Evolutionary conservation across 2,113 vertebrate genomes (phyloP), one percentile per base, ranked within the genome.

Genomic region (Anseranas semipalmata): DNA sequence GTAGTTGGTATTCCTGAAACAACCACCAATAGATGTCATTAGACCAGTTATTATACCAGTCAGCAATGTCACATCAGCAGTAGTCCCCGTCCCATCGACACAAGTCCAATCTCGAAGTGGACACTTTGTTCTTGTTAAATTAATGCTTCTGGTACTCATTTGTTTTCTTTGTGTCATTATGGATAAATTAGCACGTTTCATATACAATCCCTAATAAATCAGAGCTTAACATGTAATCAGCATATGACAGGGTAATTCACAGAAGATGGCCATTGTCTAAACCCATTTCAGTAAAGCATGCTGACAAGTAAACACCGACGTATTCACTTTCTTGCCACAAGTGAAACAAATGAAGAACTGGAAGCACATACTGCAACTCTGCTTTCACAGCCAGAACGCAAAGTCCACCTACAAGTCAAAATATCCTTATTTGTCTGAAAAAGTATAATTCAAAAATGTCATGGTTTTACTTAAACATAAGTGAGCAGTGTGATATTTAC

Each of bases 121-220:
- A 94, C 78, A 12, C 7, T 39, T 35, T 32, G 11, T 65, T 73
- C 48, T 35, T 67, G 58, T 52, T 67, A 70, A 55, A 65, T 86
- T 63, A 68, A 80, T 32, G 53, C 50, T 91, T 68, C 80, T 15
- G 17, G 32, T 59, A 75, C 37, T 20, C 65, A 84, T 93, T 84
- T 94, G 70, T 81, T 93, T 87, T 90, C 63, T 90, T 92, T 46
- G 30, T 87, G 70, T 72, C 70, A 50, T 92, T 93, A 95, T 73
- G 58, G 66, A 70, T 78, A 86, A 95, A 67, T 94, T 48, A 79
- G 67, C 68, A 56, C 8, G 8, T 82, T 85, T 89, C 68, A 30
- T n/a, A 46, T 52, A 79, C 55, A 53, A 86, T 87, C 70, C 13
- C 19, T 66, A 87, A 77, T 60, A 95, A 89, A 92, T 70, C 78